Evolutionary conservation across 2,113 vertebrate genomes (phyloP).

Genomic region (Panthera tigris): DNA sequence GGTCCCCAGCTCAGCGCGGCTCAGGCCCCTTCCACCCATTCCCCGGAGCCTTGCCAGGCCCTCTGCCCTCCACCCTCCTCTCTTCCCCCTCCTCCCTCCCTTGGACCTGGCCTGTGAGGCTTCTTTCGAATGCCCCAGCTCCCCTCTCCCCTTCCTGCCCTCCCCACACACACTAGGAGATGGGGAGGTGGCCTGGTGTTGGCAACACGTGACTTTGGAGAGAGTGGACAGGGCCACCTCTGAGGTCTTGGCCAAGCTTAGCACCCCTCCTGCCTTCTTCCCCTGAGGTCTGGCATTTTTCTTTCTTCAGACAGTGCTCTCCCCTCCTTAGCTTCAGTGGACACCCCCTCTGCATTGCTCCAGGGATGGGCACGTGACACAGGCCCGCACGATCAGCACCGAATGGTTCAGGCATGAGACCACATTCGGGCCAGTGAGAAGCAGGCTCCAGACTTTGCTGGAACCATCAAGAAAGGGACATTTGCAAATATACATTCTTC

Average conservation of each 20-base stretch:
- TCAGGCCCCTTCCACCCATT: background rate
- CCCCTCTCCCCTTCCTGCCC: background rate
- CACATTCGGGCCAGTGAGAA: background rate
- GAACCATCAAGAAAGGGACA: background rate
- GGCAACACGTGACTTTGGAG: background rate
- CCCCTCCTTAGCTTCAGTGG: background rate
- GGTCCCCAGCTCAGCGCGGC: background rate
- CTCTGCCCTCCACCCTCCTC: background rate
- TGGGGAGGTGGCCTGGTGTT: no score
- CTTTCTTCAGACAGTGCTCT: background rate
- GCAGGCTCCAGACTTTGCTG: background rate
- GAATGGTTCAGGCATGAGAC: background rate
- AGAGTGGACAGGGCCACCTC: background rate
- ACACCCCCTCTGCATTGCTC: background rate
- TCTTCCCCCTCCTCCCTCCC: background rate
- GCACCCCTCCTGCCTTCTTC: background rate
- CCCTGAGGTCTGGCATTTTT: background rate
- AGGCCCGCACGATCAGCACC: background rate
- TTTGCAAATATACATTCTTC: no score
- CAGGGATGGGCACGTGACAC: background rate
- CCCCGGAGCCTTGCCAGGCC: background rate
- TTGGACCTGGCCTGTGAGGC: background rate
- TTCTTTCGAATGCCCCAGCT: background rate
- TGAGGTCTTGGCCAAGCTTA: background rate
- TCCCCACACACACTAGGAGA: background rate